Evolutionary conservation across 2,113 vertebrate species (phyloP).

Genomic region (Chrysochloris asiatica): DNA sequence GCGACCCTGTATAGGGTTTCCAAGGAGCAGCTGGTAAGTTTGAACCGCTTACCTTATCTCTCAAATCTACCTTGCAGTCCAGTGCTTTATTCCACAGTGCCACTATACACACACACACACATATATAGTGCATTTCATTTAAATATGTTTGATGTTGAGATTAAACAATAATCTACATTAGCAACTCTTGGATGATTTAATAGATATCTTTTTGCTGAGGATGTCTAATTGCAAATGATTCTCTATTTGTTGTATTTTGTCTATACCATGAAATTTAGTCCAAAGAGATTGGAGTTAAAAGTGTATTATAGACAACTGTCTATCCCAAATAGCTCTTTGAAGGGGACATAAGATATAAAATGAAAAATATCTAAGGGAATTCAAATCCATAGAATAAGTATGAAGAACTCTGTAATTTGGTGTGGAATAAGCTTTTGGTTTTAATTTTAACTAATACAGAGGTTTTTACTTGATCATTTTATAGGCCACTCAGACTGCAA

Average conservation of each 20-base stretch:
- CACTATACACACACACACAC: no score
- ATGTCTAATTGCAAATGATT: slow-evolving; percentile 66
- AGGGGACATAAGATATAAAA: slow-evolving; percentile 33
- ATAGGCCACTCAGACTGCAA: no score
- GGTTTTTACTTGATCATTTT: slow-evolving; percentile 35
- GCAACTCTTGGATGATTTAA: slow-evolving; percentile 61
- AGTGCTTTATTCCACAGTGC: no score
- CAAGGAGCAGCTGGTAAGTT: no score
- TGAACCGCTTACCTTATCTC: no score
- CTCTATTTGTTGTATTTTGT: slow-evolving; percentile 55
- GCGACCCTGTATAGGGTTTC: no score
- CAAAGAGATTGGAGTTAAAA: not conserved
- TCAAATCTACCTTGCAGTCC: no score
- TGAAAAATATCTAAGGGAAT: slow-evolving; percentile 50
- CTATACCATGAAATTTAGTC: not conserved
- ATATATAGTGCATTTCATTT: slow-evolving; percentile 63
- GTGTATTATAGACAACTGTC: not conserved
- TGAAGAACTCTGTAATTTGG: slow-evolving; percentile 27
- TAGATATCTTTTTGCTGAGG: slow-evolving; percentile 64
- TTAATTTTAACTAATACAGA: slow-evolving; percentile 50
- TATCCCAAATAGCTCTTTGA: not conserved
- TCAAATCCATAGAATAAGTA: not conserved
- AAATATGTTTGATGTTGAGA: slow-evolving; percentile 60
- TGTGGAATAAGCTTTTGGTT: not conserved
- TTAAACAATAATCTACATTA: slow-evolving; percentile 55